Evolutionary conservation across 1,140 invertebrate species (phyloP), one percentile per base, ranked within the genome.

Genomic region (Marisa cornuarietis): DNA sequence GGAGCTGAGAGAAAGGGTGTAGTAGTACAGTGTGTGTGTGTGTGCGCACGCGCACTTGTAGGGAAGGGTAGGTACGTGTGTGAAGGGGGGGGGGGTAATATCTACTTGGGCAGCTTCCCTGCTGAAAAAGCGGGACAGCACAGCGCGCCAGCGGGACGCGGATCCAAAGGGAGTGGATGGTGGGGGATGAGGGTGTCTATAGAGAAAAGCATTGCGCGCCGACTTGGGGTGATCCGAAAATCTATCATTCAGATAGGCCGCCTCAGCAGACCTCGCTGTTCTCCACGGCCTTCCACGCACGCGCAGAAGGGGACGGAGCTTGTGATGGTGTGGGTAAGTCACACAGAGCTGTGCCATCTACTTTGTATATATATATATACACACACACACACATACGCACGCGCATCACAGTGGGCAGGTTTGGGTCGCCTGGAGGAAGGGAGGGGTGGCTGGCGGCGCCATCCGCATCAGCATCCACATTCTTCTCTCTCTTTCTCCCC

Each of bases 171-270:
- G 26, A 68, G 11, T 2, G 11, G 22, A 68, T 14, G 65, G 22
- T 14, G 22, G 22, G 65, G 11, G 65, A n/a, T 63, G 18, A 4
- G 18, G 7, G 62, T 2, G n/a, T 4, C 18, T 63, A n/a, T 18
- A 20, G 62, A n/a, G n/a, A n/a, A 18, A n/a, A 31, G 65, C 65
- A 68, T 13, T n/a, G 65, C 65, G 13, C 65, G 65, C 65, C 65
- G 22, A 68, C 65, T 68, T 31, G 14, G 26, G 65, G n/a, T 68
- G 65, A 68, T 68, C 65, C 65, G 65, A 68, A 68, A 68, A 68
- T 68, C 65, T 68, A 68, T 68, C 65, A 68, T 68, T 68, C 65
- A 68, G 65, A 68, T 68, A 68, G 65, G 22, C n/a, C n/a, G 65
- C 65, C 11, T n/a, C 11, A 13, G 22, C 65, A n/a, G 65, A 31